Conservation (phyloP, 1,140 invertebrate species). For the Ectropis grisescens region DNA sequence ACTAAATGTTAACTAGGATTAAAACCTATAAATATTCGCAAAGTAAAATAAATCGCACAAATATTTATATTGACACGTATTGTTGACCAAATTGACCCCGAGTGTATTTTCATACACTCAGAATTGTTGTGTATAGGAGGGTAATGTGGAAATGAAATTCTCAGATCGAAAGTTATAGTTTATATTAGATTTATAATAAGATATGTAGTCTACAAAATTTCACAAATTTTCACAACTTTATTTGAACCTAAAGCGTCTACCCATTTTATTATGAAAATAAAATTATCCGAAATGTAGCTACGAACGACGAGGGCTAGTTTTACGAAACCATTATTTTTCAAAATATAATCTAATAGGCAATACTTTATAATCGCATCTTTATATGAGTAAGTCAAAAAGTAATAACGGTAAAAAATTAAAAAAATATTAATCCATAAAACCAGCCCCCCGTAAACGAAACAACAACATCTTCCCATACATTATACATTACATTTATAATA, state of each 20-base stretch:
- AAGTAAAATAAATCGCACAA: too few species aligned
- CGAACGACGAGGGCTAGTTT: constrained; percentile 55
- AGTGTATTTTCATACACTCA: too few species aligned
- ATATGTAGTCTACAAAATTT: constrained; percentile 70
- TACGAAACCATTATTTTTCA: constrained; percentile 67
- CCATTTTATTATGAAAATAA: constrained; percentile 70
- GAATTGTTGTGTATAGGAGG: too few species aligned
- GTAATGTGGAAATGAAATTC: too few species aligned
- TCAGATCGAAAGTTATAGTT: constrained; percentile 65
- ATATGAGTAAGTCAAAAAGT: constrained; percentile 66
- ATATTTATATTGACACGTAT: too few species aligned
- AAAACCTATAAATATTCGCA: too few species aligned
- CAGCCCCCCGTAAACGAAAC: constrained; percentile 55
- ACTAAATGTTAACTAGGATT: too few species aligned
- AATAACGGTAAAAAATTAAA: constrained; percentile 71
- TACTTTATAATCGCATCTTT: constrained; percentile 54
- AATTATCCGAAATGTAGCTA: constrained; percentile 66
- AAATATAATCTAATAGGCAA: constrained; percentile 71
- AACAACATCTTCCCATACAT: constrained; percentile 58
- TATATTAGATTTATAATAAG: constrained; percentile 71
- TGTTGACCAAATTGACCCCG: too few species aligned
- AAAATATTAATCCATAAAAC: constrained; percentile 67
- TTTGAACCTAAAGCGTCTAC: constrained; percentile 70
- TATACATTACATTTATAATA: constrained; percentile 68
- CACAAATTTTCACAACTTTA: constrained; percentile 70